Evolutionary conservation across 2,888 invertebrate species (phyloP), one percentile per base, ranked within the genome.

Genomic region (Cephonodes hylas): DNA sequence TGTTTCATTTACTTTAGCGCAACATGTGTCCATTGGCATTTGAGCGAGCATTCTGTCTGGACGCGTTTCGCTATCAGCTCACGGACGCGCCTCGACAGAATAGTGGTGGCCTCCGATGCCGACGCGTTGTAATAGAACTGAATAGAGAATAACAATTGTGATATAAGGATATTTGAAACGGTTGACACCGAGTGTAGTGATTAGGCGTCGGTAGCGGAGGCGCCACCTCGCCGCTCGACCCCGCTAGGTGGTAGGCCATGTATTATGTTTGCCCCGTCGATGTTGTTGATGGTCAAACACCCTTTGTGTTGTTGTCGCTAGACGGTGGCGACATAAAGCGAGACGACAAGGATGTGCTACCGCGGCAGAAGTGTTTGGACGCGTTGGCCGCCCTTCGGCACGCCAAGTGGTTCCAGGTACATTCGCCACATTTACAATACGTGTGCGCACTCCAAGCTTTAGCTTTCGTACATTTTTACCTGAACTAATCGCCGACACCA

Each of bases 401-500:
- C 96, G 98, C 99, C 95, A 99, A 99, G 95, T 99, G 99, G 99
- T 99, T 99, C 96, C 99, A 99, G 98, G 98, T 98, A 91, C 91
- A 84, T 84, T 93, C 84, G 93, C 93, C 93, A 80, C 38, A 81
- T 84, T 80, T 83, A 79, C 74, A 76, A 71, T 42, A 80, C 80
- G 78, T 81, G 86, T 85, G 88, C 86, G 89, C 89, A 85, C 86
- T 87, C 85, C 82, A 77, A 78, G 56, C 8, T 31, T 25, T 53
- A 53, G 31, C 27, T 53, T n/a, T 53, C 10, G 10, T 31, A n/a
- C 48, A 15, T 25, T 31, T 27, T 18, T 31, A 23, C n/a, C 42
- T 25, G 3, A 45, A 48, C 48, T 27, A 15, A 48, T 48, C 15
- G 13, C 48, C 18, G 63, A 63, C 66, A 20, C 59, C n/a, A 48